Conservation (phyloP, 2,797 vertebrate genomes). For the Pygocentrus nattereri region DNA sequence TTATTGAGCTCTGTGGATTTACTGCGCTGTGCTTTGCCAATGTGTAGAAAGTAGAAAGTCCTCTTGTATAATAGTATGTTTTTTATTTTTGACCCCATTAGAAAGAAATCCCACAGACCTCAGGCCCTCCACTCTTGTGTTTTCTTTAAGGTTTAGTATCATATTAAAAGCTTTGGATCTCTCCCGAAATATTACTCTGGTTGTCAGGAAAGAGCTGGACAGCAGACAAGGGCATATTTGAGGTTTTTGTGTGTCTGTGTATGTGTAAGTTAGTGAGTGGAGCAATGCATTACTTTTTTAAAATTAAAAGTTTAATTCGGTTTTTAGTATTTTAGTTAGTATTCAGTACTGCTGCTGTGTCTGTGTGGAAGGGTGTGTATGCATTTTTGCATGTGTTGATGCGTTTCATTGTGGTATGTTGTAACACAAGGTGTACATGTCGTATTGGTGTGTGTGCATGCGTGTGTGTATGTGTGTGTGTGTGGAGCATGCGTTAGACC, state of each 20-base stretch:
- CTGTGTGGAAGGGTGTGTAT: slow-evolving; percentile 31
- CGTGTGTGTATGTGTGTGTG: background rate
- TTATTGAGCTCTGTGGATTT: slow-evolving; percentile 38
- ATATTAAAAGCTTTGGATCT: slow-evolving; percentile 58
- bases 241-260: slow-evolving; percentile 49
- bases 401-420: slow-evolving; percentile 11
- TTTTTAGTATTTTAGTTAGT: background rate
- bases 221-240: slow-evolving; percentile 53
- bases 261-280: slow-evolving; percentile 48
- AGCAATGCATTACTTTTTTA: slow-evolving; percentile 55
- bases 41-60: slow-evolving; percentile 18
- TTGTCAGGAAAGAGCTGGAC: slow-evolving; percentile 52
- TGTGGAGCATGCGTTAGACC: background rate
- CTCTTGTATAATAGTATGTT: slow-evolving; percentile 45
- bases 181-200: slow-evolving; percentile 49
- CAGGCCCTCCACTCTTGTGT: slow-evolving; percentile 41
- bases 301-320: background rate
- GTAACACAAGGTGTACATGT: background rate
- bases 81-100: slow-evolving; percentile 51
- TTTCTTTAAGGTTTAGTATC: slow-evolving; percentile 57
- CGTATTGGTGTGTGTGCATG: background rate
- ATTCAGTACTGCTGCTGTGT: slow-evolving; percentile 31
- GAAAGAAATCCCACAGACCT: slow-evolving; percentile 51
- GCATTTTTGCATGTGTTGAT: slow-evolving; percentile 36
- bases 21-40: slow-evolving; percentile 32